Conservation (phyloP, 2,888 invertebrate species). For the Xestia xanthographa region DNA sequence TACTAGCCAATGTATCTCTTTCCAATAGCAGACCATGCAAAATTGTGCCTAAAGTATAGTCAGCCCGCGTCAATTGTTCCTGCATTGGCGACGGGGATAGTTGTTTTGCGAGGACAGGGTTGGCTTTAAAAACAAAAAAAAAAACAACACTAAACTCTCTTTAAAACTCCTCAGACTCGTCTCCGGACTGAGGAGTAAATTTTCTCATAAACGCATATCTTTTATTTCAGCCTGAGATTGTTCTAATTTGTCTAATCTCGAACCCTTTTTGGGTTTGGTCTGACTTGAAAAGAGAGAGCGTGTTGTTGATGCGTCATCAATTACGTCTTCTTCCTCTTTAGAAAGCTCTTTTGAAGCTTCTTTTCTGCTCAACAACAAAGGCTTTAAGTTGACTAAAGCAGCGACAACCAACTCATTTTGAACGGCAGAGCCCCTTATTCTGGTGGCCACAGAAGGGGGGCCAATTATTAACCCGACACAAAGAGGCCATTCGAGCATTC, state of each 20-base stretch:
- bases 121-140: too few relatives aligned
- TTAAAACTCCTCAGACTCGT: neutral
- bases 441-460: neutral
- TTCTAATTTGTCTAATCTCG: neutral
- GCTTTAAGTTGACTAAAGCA: neutral
- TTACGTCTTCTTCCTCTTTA: neutral
- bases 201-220: neutral
- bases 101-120: neutral
- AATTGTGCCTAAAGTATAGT: constrained; percentile 10
- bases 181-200: neutral
- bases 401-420: constrained; percentile 5
- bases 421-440: constrained; percentile 11
- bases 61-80: constrained; percentile 4
- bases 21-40: constrained; percentile 19
- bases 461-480: neutral
- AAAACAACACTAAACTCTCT: too few relatives aligned
- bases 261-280: neutral
- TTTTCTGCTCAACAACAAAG: constrained; percentile 2
- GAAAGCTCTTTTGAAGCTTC: neutral
- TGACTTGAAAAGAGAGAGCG: neutral
- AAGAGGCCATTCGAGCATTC: too few relatives aligned
- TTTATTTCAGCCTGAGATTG: neutral
- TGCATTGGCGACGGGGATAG: constrained; percentile 10
- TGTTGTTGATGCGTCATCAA: neutral
- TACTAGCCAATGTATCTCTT: constrained; percentile 7